Evolutionary conservation across 2,888 invertebrate genomes (phyloP), one percentile per base, ranked within the genome.

Genomic region (Labia minor): DNA sequence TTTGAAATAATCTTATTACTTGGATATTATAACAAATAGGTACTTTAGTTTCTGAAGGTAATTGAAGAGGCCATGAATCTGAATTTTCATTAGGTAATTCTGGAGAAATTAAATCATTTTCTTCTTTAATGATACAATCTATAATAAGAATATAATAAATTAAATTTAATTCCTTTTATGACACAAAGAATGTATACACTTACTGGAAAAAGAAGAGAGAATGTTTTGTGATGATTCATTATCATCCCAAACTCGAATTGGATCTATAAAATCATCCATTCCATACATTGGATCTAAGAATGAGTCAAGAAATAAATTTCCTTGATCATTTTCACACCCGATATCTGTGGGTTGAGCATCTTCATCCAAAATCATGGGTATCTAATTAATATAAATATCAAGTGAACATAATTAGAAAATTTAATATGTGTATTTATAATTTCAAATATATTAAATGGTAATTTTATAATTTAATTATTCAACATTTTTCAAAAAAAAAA

Each of bases 361-460:
- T 49, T 66, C 71, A 37, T 71, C 72, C 67, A 72, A 64, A 21
- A 71, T 65, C 70, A 73, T 70, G n/a, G 73, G 73, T 37, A 73
- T 71, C 73, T 73, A 67, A 63, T n/a, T 63, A 61, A 21, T 11
- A 61, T 4, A 68, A 26, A 19, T 18, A 62, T 11, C 10, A 19
- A 19, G 18, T 63, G 2, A 68, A 19, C 49, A 16, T 14, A 61
- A 16, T 14, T 2, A 11, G 16, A 62, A 65, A 19, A 61, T 11
- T 19, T 20, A 21, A 11, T 21, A 64, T n/a, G n/a, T 64, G 11
- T 21, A 64, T 1, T 14, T 14, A 64, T n/a, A 14, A 63, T 37
- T n/a, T n/a, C n/a, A n/a, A n/a, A n/a, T n/a, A n/a, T n/a, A n/a
- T n/a, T n/a, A n/a, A n/a, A n/a, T n/a, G n/a, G n/a, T n/a, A n/a